These are phyloP conservation scores for Eunapius fragilis DNA, from an alignment of 37 sponge, comb jelly and placozoan species.

Conservation along the genomic window DNA sequence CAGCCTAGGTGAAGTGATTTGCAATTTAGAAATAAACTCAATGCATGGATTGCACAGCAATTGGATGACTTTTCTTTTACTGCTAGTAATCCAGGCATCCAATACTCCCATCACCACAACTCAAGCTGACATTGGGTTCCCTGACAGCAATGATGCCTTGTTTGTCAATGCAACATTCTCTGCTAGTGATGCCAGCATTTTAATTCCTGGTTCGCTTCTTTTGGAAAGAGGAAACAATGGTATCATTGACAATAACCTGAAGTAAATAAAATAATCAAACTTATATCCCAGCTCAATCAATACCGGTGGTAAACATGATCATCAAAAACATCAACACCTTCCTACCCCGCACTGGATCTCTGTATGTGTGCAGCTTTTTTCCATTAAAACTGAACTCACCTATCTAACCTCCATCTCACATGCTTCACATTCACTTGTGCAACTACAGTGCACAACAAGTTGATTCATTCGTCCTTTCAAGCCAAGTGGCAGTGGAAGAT, in stretches of 20 bases:
- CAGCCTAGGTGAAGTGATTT: neutral
- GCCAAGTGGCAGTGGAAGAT: conserved; percentile 7
- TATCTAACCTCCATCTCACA: no score
- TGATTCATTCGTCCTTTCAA: conserved; percentile 7
- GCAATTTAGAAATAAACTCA: neutral
- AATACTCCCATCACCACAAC: neutral
- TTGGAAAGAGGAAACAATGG: neutral
- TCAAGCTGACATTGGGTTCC: neutral
- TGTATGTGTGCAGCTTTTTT: neutral
- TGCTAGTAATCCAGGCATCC: neutral
- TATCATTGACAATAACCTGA: neutral
- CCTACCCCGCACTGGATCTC: neutral
- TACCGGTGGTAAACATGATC: conserved; percentile 22
- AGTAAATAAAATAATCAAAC: neutral
- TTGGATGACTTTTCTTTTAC: neutral
- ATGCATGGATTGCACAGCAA: neutral
- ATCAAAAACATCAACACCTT: conserved; percentile 18
- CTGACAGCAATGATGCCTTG: neutral
- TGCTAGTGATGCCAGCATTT: neutral
- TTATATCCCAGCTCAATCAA: neutral
- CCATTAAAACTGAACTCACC: neutral
- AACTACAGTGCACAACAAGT: neutral
- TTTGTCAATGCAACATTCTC: neutral
- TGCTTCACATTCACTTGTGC: neutral
- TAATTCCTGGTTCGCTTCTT: neutral